These are phyloP conservation scores for Smittia aterrima DNA, from an alignment of 2,888 invertebrate genomes.

Conservation along the genomic window DNA sequence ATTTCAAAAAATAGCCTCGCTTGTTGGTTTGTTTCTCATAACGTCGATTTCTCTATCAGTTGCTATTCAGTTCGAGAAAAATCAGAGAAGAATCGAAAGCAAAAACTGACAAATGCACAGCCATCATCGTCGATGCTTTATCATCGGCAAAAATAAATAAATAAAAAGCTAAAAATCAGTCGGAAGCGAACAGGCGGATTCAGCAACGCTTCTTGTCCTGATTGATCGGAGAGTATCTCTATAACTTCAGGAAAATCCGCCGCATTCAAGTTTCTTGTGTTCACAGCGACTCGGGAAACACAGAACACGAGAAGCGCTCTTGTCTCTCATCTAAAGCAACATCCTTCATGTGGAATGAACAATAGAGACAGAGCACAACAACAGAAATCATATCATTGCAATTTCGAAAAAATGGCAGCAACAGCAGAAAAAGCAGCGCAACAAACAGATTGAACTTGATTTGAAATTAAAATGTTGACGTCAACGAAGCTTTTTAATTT, in stretches of 20 bases:
- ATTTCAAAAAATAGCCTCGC: conserved; percentile 10
- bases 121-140: neutral
- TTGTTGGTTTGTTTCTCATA: neutral
- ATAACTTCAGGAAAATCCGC: no score
- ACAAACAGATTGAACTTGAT: neutral
- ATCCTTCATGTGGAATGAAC: neutral
- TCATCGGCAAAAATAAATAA: neutral
- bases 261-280: no score
- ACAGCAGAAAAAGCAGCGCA: neutral
- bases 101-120: neutral
- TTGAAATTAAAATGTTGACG: conserved; percentile 14
- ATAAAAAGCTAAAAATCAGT: neutral
- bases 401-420: neutral
- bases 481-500: neutral
- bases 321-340: no score
- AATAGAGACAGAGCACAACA: neutral
- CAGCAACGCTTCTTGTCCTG: no score
- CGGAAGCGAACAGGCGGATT: no score
- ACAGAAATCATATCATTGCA: neutral
- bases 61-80: neutral
- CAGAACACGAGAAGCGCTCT: no score
- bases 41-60: neutral
- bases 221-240: no score
- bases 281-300: no score
- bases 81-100: neutral